Base-by-base conservation (phyloP, 1,140 invertebrate species). In the Drosophila busckii region DNA sequence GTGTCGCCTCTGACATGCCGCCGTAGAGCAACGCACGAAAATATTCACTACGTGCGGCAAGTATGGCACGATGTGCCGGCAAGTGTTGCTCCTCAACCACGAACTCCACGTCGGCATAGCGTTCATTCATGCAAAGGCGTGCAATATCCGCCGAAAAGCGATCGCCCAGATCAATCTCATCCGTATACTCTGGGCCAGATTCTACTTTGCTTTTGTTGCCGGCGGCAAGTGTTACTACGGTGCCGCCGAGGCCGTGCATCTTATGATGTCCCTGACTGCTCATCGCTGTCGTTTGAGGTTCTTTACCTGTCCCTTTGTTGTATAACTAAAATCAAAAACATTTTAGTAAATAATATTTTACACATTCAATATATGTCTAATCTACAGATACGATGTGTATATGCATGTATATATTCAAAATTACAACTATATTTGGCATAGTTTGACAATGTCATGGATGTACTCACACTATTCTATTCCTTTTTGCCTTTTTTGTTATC, bases 31-130 rank as follows among this genome's bases (percentile, higher is more conserved):
- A 88, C 38, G 95, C 93, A 73, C 96, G 90, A 88, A 99, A 99
- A 89, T 98, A 99, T 73, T 98, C 94, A 84, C 96, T 98, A 64
- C 97, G 90, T 5, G 96, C 94, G 1, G 97, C 97, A 2, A 99
- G 89, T 7, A 87, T 67, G 1, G 96, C 93, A 84, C 93, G 94
- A 88, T 99, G 97, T 17, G 94, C 96, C 55, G 93, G 93, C 64
- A 99, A 93, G 50, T 90, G 89, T 68, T 94, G 90, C 42, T 93
- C 93, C 87, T 96, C 95, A 13, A 99, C 95, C 26, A 97, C 88
- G 15, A 99, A 89, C 4, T 92, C 93, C 5, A 99, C 92, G 90
- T 99, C 98, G 17, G 95, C 94, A 87, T 96, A 98, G 78, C 97
- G 94, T 38, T 94, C 92, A 60, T 93, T 95, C 42, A 96, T 89